Conservation (phyloP, 2,113 vertebrate species). For the Morone saxatilis region DNA sequence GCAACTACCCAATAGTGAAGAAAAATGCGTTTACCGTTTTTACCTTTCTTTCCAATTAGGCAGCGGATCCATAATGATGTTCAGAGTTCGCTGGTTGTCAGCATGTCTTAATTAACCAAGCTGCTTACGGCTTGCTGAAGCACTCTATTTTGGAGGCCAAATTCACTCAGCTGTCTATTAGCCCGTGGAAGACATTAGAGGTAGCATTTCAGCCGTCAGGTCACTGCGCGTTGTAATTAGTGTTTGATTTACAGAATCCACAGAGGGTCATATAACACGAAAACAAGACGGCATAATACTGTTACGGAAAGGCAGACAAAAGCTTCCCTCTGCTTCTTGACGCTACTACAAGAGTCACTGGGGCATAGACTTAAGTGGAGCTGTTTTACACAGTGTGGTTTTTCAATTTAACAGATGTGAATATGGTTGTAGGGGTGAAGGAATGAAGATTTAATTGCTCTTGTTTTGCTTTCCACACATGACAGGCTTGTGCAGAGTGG, state of each 20-base stretch:
- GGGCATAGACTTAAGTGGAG: conserved; percentile 64
- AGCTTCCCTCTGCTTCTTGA: conserved; percentile 12
- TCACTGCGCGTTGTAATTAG: conserved; percentile 91
- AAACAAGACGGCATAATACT: conserved; percentile 63
- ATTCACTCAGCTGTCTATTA: conserved; percentile 88
- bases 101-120: conserved; percentile 89
- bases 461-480: conserved; percentile 73
- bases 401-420: conserved; percentile 68
- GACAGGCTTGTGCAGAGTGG: conserved; percentile 53
- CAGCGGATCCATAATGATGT: conserved; percentile 85
- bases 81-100: conserved; percentile 82
- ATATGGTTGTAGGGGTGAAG: conserved; percentile 53
- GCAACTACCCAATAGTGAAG: conserved; percentile 29
- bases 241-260: conserved; percentile 87
- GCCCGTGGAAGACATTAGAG: conserved; percentile 87
- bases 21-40: conserved; percentile 54
- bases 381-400: conserved; percentile 68
- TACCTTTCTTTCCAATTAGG: conserved; percentile 85
- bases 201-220: conserved; percentile 89
- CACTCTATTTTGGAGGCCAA: conserved; percentile 85
- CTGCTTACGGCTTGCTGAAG: conserved; percentile 86
- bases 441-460: conserved; percentile 79
- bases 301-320: conserved; percentile 33
- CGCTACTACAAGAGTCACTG: conserved; percentile 39
- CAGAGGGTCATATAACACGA: conserved; percentile 77